Evolutionary conservation across 2,888 invertebrate genomes (phyloP).

Genomic region (Octodonta nipae): DNA sequence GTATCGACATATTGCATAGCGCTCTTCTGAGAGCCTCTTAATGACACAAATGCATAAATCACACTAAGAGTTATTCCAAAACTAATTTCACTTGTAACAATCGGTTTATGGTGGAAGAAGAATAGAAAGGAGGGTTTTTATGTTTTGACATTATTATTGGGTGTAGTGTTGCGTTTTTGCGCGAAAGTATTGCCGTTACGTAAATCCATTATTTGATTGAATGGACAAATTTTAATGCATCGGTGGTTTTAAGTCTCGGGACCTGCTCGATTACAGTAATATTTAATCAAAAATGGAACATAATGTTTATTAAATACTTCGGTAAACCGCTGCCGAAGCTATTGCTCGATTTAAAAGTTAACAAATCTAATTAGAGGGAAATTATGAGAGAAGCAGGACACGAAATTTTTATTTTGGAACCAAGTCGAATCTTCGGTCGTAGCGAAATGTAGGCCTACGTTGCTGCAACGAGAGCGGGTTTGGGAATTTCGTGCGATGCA

Average conservation of each 20-base stretch:
- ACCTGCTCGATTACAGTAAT: conserved; percentile 8
- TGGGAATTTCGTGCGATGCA: too few relatives aligned
- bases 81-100: conserved; percentile 27
- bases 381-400: too few relatives aligned
- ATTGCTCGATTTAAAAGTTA: too few relatives aligned
- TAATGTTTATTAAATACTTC: conserved; percentile 12
- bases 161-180: conserved; percentile 25
- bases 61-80: conserved; percentile 21
- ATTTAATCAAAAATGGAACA: conserved; percentile 11
- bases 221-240: conserved; percentile 18
- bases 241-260: conserved; percentile 16
- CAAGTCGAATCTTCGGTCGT: too few relatives aligned
- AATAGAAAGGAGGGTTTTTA: conserved; percentile 27
- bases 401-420: too few relatives aligned
- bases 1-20: conserved; percentile 21
- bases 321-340: conserved; percentile 12
- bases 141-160: conserved; percentile 24
- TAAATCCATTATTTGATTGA: conserved; percentile 26
- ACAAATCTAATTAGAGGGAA: too few relatives aligned
- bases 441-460: too few relatives aligned
- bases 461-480: too few relatives aligned
- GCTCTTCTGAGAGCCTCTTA: conserved; percentile 12
- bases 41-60: conserved; percentile 20
- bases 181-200: conserved; percentile 25
- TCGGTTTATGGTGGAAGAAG: conserved; percentile 23